Evolutionary conservation across 2,113 vertebrate species (phyloP).

Genomic region (Sinocyclocheilus anophthalmus): DNA sequence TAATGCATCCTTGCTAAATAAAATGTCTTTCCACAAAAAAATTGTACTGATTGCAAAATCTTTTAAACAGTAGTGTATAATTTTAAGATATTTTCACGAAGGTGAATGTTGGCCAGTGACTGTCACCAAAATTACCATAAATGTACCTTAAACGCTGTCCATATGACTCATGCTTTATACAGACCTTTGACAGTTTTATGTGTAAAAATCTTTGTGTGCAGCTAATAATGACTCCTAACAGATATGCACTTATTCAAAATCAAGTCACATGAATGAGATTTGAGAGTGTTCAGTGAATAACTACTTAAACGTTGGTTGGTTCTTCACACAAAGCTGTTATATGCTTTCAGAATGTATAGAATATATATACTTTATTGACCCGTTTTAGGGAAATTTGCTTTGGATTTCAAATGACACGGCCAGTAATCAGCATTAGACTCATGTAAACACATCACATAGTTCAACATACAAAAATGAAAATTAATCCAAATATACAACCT

Average conservation of each 20-base stretch:
- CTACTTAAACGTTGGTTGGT: neutral
- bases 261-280: neutral
- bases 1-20: neutral
- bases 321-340: neutral
- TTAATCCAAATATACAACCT: no score
- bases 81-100: neutral
- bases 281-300: neutral
- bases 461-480: no score
- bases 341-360: neutral
- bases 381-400: no score
- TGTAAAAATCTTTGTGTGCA: neutral
- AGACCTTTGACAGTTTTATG: neutral
- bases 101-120: neutral
- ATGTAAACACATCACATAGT: no score
- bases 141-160: neutral
- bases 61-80: neutral
- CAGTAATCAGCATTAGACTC: no score
- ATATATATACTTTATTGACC: neutral
- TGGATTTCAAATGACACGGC: no score
- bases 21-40: neutral
- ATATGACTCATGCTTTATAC: neutral
- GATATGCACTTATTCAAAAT: neutral
- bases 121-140: neutral
- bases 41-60: neutral
- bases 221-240: neutral